phyloP scores from a whole-genome alignment of 2,797 vertebrate species.

The Ceryle rudis region DNA sequence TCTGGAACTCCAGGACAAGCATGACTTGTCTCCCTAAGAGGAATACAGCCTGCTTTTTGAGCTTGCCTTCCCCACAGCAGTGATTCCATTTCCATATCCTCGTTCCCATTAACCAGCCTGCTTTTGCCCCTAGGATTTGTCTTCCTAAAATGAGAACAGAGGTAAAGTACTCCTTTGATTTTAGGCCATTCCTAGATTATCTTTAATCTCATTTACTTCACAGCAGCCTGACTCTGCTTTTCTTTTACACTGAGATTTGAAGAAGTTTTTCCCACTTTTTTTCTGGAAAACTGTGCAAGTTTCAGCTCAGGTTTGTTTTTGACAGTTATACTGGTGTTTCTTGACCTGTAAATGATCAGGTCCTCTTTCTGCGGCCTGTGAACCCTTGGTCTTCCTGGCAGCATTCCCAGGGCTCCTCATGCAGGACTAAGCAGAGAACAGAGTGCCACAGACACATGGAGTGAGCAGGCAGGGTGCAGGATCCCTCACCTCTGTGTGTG shows the following conservation, averaged over 20 bases:
- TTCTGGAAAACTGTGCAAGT: neutral
- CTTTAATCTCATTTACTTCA: slow-evolving; percentile 34
- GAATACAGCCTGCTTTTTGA: neutral
- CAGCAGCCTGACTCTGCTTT: neutral
- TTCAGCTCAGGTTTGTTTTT: neutral
- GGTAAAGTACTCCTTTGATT: slow-evolving; percentile 62
- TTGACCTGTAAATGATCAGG: neutral
- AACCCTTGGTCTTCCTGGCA: neutral
- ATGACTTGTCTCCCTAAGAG: neutral
- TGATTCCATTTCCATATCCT: slow-evolving; percentile 32
- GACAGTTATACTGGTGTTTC: neutral
- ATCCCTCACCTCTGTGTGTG: neutral
- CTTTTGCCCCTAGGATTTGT: slow-evolving; percentile 53
- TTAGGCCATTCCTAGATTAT: slow-evolving; percentile 54
- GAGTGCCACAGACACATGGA: accelerated
- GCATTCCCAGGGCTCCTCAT: neutral
- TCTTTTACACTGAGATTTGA: neutral
- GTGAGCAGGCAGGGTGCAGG: accelerated
- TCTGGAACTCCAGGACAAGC: neutral
- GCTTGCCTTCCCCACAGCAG: neutral
- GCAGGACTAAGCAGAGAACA: neutral
- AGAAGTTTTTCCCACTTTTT: neutral
- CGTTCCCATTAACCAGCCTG: slow-evolving; percentile 7
- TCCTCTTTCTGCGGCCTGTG: neutral
- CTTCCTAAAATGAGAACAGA: slow-evolving; percentile 45